Base-by-base conservation (phyloP, 2,113 vertebrate species). In the Pelecanus crispus region DNA sequence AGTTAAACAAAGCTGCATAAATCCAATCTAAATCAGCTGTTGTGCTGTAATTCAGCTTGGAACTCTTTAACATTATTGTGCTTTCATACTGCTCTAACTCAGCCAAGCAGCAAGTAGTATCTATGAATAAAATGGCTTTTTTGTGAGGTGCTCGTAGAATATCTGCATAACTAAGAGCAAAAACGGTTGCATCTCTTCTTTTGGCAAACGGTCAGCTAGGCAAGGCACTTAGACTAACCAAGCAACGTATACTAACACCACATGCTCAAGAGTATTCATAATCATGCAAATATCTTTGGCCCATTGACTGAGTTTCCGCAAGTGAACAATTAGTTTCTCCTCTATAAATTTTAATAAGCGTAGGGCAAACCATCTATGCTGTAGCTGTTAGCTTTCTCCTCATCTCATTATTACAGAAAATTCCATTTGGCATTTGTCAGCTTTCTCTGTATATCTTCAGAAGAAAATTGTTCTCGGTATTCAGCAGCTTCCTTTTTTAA, bases 401-500 rank as follows among this genome's bases (percentile, higher is more conserved):
- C 92, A 75, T 94, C 81, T 96, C 94, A 81, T 95, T 95, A 87
- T 90, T 85, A 95, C 81, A 88, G 82, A 94, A 56, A 94, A 97
- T 94, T 53, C 86, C 66, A 87, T 82, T 97, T 93, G 82, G 81
- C 89, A 80, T 87, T 97, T 97, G 63, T 92, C 83, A 93, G 65
- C 87, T 82, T 87, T 82, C 82, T 94, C 68, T 71, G 38, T 89
- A 40, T 55, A 87, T 95, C 89, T 96, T 93, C 71, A 80, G 94
- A 94, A 94, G 63, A 93, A 95, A 94, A 92, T 56, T 52, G 34
- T 93, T 94, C 95, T 94, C 38, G 5, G 72, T 92, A 82, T 97
- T 97, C 96, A 97, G 95, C 94, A 96, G 58, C 90, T 95, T 95
- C 87, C 66, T 95, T 94, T 94, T 79, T 90, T 95, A 90, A 94